Conservation (phyloP, 2,113 vertebrate species). For the Crypturellus undulatus region DNA sequence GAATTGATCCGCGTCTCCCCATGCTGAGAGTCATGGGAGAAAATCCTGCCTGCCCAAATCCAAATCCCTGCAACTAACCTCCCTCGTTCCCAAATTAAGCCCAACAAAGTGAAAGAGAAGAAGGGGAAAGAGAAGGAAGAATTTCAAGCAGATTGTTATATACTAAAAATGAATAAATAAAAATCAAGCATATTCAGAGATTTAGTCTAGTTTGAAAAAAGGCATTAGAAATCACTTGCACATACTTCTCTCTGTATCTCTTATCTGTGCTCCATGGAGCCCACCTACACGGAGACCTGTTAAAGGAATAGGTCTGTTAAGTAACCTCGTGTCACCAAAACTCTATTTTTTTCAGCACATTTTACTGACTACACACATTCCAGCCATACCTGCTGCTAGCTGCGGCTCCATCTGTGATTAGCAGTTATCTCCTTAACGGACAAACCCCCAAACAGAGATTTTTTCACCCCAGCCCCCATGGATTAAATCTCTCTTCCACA, state of each 20-base stretch:
- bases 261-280: slow-evolving; percentile 72
- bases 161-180: not conserved
- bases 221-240: slow-evolving; percentile 17
- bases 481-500: slow-evolving; percentile 25
- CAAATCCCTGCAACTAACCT: slow-evolving; percentile 72
- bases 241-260: slow-evolving; percentile 77
- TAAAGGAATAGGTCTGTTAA: slow-evolving; percentile 63
- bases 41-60: slow-evolving; percentile 73
- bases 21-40: slow-evolving; percentile 80
- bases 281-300: slow-evolving; percentile 75
- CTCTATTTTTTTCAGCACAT: not conserved
- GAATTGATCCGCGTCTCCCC: slow-evolving; percentile 80
- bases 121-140: too few species aligned
- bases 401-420: not conserved
- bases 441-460: not conserved
- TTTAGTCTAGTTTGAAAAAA: not conserved
- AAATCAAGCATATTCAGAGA: slow-evolving; percentile 47
- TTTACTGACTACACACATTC: not conserved
- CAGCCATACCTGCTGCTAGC: not conserved
- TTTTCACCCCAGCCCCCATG: not conserved
- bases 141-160: not conserved
- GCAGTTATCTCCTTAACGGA: not conserved
- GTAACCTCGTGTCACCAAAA: slow-evolving; percentile 23
- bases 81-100: slow-evolving; percentile 63
- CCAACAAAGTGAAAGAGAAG: not conserved